Base-by-base conservation (phyloP, 2,113 vertebrate species). In the Burhinus bistriatus region DNA sequence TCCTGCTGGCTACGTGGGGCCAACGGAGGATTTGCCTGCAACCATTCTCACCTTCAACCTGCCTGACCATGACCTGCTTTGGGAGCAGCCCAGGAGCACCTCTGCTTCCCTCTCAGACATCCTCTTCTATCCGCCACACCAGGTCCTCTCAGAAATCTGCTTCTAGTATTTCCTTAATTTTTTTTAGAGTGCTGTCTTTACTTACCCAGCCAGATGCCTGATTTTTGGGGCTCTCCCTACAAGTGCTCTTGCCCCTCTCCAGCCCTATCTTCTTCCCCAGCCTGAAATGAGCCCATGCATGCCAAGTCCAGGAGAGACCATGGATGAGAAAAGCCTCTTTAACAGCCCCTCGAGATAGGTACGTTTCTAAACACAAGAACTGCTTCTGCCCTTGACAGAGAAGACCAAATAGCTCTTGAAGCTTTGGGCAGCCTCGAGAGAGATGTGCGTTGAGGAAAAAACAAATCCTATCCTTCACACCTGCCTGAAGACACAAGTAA, bases 401-500 rank as follows among this genome's bases (percentile, higher is more conserved):
- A 71, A 84, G 25, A 59, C 30, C 10, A 27, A 83, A 36, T 22
- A 68, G 21, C 32, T 59, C 71, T n/a, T 40, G 54, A 42, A 83
- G 75, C 15, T 77, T 58, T 22, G 58, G 49, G 44, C 59, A 94
- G 82, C 54, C n/a, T 47, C 2, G 1, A 34, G 17, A 34, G 17
- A 81, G 26, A 73, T 0, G 0, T 7, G 12, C 18, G 15, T 16
- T 13, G 11, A 76, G 13, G 27, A 15, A 87, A 79, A 72, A 64
- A 1, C 62, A 83, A 72, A 47, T 45, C 29, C 49, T 32, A 4
- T 32, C 72, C 36, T 61, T 83, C 54, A 38, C 15, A 26, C 19
- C 40, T 51, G 44, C 52, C 68, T 57, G 44, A 87, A 87, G 59
- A 42, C 29, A 69, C 11, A 51, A 11, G 6, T 30, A 23, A 93